Percentiles rank a stretch among this genome's conserved stretches.
phyloP scores from a whole-genome alignment of 2,888 invertebrate genomes.

The Bruchidius siliquastri region DNA sequence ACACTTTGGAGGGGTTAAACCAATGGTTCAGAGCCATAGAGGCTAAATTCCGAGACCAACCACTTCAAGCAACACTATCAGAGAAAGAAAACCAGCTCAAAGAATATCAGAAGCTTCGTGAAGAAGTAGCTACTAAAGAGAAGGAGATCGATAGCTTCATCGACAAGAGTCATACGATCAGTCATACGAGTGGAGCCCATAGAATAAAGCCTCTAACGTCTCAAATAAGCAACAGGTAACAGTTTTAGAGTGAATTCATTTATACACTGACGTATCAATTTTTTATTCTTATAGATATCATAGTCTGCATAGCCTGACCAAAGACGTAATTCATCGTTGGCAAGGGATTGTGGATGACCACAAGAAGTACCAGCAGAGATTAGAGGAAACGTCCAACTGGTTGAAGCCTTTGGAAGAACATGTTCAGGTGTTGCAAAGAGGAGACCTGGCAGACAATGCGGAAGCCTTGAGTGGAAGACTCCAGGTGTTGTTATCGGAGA shows the following conservation, averaged over 20 bases:
- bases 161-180: conserved; percentile 81
- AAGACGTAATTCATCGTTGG: conserved; percentile 82
- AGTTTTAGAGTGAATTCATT: neutral
- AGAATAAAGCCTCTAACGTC: conserved; percentile 81
- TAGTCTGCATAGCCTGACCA: conserved; percentile 71
- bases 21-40: conserved; percentile 86
- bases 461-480: conserved; percentile 65
- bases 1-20: conserved; percentile 70
- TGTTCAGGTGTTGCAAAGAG: conserved; percentile 61
- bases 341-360: conserved; percentile 80
- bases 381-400: conserved; percentile 73
- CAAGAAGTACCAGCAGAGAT: conserved; percentile 68
- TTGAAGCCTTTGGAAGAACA: conserved; percentile 71
- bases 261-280: neutral
- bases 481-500: conserved; percentile 70
- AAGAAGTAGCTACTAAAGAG: conserved; percentile 74
- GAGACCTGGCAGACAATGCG: conserved; percentile 54
- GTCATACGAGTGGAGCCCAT: conserved; percentile 80
- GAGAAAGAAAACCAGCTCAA: conserved; percentile 77
- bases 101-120: conserved; percentile 67
- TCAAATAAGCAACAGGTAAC: conserved; percentile 68
- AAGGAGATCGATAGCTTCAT: conserved; percentile 82
- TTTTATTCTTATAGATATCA: conserved; percentile 47
- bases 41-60: conserved; percentile 79
- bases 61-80: conserved; percentile 70